Conservation (phyloP, 2,113 vertebrate species). For the Hylia prasina region DNA sequence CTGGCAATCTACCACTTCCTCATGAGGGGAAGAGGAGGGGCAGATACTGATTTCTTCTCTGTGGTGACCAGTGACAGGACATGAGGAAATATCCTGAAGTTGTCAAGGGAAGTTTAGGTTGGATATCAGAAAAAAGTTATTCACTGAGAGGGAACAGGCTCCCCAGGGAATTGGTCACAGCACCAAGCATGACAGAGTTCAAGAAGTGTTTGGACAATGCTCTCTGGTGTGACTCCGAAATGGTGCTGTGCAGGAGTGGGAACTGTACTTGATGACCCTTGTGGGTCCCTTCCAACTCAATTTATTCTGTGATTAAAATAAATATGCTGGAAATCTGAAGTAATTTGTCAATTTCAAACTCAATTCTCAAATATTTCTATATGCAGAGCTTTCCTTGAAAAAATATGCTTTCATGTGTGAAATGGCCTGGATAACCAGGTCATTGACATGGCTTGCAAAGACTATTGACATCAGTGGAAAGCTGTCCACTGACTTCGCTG, state of each 20-base stretch:
- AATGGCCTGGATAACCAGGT: neutral
- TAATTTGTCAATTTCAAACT: neutral
- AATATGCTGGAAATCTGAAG: neutral
- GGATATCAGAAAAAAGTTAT: neutral
- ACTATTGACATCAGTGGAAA: neutral
- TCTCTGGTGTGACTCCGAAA: neutral
- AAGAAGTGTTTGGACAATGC: neutral
- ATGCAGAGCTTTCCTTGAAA: neutral
- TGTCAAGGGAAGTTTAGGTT: neutral
- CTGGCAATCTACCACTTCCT: neutral
- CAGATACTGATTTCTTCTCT: neutral
- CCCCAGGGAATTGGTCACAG: neutral
- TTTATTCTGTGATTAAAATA: neutral
- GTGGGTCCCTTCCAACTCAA: neutral
- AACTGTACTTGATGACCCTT: neutral
- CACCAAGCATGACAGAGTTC: neutral
- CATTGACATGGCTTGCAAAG: neutral
- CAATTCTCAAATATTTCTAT: neutral
- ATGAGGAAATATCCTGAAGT: neutral
- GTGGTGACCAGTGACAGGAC: neutral
- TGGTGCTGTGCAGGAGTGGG: rapidly evolving
- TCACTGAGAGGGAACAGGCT: neutral
- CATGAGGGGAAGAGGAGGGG: neutral
- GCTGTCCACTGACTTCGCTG: neutral
- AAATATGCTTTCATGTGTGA: neutral